Evolutionary conservation across 2,888 invertebrate genomes (phyloP).

Genomic region (Aspidapion aeneum): DNA sequence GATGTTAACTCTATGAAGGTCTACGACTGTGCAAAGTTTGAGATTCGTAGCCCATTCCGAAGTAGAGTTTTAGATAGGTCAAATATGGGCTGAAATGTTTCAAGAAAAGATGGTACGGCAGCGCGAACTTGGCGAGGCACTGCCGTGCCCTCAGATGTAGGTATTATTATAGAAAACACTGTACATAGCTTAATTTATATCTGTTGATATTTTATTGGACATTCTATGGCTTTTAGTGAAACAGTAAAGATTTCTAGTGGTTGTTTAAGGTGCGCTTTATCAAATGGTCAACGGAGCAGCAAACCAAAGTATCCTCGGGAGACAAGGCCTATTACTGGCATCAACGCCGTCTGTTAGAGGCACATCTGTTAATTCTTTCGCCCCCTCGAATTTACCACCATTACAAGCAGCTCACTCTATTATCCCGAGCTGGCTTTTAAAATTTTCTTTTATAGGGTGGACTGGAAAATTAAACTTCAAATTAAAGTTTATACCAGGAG

Average conservation of each 20-base stretch:
- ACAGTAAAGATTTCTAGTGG: not conserved
- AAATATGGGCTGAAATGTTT: too few species aligned
- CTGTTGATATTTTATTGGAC: too few species aligned
- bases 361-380: conserved; percentile 52
- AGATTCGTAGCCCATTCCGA: too few species aligned
- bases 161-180: too few species aligned
- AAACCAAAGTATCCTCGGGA: conserved; percentile 41
- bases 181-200: too few species aligned
- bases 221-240: not conserved
- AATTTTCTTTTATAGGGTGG: conserved; percentile 12
- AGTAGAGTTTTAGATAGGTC: too few species aligned
- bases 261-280: conserved; percentile 19
- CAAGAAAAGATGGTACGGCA: too few species aligned
- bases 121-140: too few species aligned
- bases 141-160: too few species aligned
- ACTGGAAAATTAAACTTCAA: not conserved
- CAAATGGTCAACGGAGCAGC: conserved; percentile 42
- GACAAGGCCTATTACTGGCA: conserved; percentile 42
- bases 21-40: too few species aligned
- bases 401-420: conserved; percentile 32
- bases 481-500: too few species aligned
- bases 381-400: conserved; percentile 40
- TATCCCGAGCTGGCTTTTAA: conserved; percentile 14
- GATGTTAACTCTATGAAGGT: too few species aligned
- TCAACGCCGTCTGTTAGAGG: conserved; percentile 49